A percentile compares a stretch with the other conserved stretches of the same genome.
phyloP scores from a whole-genome alignment of 2,888 invertebrate genomes.

The Sylvicola fuscatus region DNA sequence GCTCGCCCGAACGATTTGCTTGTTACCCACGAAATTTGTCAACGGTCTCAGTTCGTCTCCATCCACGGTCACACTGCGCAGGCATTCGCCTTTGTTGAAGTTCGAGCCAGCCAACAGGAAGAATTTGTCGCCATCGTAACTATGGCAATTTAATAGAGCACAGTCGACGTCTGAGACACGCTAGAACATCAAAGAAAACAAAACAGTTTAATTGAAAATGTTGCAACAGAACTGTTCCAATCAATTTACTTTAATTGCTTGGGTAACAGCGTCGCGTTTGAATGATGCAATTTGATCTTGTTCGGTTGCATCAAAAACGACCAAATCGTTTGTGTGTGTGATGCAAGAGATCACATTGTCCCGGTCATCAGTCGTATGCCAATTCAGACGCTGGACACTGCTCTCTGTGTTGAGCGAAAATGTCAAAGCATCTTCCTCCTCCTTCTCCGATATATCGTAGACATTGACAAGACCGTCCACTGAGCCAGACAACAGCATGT shows the following conservation, averaged over 20 bases:
- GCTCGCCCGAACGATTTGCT: conserved; percentile 50
- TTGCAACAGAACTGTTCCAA: not conserved
- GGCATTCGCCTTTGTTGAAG: conserved; percentile 30
- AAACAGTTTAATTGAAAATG: not conserved
- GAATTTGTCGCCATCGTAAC: conserved; percentile 23
- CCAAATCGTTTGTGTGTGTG: conserved; percentile 49
- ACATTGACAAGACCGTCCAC: conserved; percentile 71
- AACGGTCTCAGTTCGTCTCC: conserved; percentile 31
- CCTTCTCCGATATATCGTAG: conserved; percentile 49
- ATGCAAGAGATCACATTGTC: conserved; percentile 38
- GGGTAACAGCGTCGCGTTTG: conserved; percentile 34
- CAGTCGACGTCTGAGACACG: conserved; percentile 37
- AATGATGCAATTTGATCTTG: conserved; percentile 37
- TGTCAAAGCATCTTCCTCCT: conserved; percentile 61
- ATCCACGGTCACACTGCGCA: conserved; percentile 27
- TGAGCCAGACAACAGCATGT: conserved; percentile 52
- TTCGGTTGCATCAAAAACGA: conserved; percentile 42
- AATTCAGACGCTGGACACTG: conserved; percentile 43
- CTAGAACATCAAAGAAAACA: conserved; percentile 6
- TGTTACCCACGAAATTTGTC: conserved; percentile 37
- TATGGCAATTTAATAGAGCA: conserved; percentile 41
- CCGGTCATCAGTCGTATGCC: conserved; percentile 26
- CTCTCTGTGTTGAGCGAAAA: conserved; percentile 61
- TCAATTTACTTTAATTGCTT: conserved; percentile 26
- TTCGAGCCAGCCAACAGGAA: conserved; percentile 45